These are phyloP conservation scores for Haliaeetus leucogaster DNA, from an alignment of 2,113 vertebrate species.

Conservation along the genomic window DNA sequence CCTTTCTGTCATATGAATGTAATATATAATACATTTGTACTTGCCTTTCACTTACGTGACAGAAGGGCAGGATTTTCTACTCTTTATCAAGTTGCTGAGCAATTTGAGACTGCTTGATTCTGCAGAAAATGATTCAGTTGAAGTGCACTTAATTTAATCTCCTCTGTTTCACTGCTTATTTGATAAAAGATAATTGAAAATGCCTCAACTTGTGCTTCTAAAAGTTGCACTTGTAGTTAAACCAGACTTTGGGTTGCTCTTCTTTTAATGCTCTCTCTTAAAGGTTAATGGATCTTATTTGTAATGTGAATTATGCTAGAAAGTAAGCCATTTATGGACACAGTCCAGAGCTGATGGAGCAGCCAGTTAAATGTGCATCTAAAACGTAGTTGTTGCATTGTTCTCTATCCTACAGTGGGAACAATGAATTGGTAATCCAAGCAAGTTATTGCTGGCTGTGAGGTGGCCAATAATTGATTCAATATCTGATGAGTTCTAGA, in stretches of 20 bases:
- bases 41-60: not conserved
- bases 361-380: not conserved
- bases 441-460: not conserved
- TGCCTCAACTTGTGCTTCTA: not conserved
- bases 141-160: constrained; percentile 58
- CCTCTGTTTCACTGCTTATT: constrained; percentile 33
- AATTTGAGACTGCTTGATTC: constrained; percentile 23
- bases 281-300: constrained; percentile 8
- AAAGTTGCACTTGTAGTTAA: constrained; percentile 20
- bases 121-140: constrained; percentile 22
- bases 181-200: constrained; percentile 51
- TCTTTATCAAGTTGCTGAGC: constrained; percentile 9
- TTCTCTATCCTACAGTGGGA: not conserved
- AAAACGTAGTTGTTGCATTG: not conserved
- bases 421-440: not conserved
- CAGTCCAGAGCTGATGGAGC: not conserved
- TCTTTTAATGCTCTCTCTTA: not conserved
- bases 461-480: not conserved
- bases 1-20: not conserved
- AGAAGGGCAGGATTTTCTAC: constrained; percentile 3
- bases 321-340: not conserved
- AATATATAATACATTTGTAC: not conserved
- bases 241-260: constrained; percentile 9
- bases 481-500: not conserved
- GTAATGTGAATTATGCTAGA: not conserved